Evolutionary conservation across 2,797 vertebrate species (phyloP), one percentile per base, ranked within the genome.

Genomic region (Echeneis naucrates): DNA sequence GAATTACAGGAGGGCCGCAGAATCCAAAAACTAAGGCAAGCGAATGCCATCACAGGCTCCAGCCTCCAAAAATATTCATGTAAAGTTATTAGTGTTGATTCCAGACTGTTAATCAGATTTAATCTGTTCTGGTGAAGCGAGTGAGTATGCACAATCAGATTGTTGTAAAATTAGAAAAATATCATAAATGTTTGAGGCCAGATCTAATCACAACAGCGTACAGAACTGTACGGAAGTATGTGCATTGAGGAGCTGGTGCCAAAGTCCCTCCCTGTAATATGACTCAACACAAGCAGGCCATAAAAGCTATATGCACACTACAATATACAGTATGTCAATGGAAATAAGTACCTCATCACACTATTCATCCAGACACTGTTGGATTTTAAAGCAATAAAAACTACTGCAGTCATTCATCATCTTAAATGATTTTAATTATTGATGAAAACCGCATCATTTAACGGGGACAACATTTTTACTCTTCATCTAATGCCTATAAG

Each of bases 231-330:
- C 35, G n/a, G n/a, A n/a, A n/a, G n/a, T n/a, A n/a, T 69, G 45
- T 78, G 52, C 74, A 75, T 78, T 60, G 59, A 53, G 61, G 44
- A 59, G 44, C 50, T 63, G 33, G 19, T 59, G 78, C 78, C 69
- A 78, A 81, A 81, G 68, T 61, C 66, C 68, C 68, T 42, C 73
- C 80, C 75, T 7, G 0, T 59, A 75, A 71, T 1, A 40, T 79
- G 88, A 88, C 66, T 44, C 54, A 88, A 83, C 81, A 84, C 87
- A 81, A 81, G 79, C 5, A n/a, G n/a, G n/a, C n/a, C n/a, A n/a
- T 26, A 24, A 13, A 40, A 0, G 8, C 16, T 50, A 2, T 0
- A 14, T 11, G 14, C 38, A 23, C 21, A 35, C 2, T 23, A 16
- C 0, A 10, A 9, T 67, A 19, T n/a, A n/a, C n/a, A n/a, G n/a